These are phyloP conservation scores for Riparia riparia DNA, from an alignment of 2,113 vertebrate genomes.

Conservation along the genomic window DNA sequence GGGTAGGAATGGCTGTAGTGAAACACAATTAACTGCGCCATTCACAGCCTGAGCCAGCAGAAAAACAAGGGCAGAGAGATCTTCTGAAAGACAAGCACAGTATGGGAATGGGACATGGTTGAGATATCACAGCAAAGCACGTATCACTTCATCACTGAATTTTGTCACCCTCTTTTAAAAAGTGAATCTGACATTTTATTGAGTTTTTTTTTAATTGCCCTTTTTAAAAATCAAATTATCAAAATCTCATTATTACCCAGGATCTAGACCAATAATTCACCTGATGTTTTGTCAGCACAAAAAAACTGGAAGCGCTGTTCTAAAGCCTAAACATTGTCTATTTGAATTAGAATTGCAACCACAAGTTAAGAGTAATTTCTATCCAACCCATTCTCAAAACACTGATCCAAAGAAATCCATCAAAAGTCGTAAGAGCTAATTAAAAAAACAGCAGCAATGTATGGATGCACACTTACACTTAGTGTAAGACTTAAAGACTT, in stretches of 20 bases:
- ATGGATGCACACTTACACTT: background rate
- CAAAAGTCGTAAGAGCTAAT: background rate
- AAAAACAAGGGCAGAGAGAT: background rate
- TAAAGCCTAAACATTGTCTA: background rate
- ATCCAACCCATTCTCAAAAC: background rate
- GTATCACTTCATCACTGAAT: background rate
- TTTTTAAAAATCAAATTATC: background rate
- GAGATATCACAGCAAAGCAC: background rate
- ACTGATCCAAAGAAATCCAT: background rate
- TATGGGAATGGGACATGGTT: background rate
- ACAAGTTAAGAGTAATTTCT: background rate
- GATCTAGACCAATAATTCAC: background rate
- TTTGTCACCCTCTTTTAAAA: background rate
- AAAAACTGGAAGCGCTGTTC: background rate
- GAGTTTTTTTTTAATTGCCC: background rate
- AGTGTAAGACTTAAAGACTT: conserved; percentile 67
- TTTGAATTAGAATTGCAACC: background rate
- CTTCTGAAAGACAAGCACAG: background rate
- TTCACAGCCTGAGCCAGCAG: background rate
- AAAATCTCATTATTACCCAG: background rate
- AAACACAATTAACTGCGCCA: background rate
- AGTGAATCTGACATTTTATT: background rate
- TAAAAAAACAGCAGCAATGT: background rate
- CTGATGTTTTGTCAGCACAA: background rate
- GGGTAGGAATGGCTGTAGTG: background rate